Conservation (phyloP, 2,888 invertebrate species). For the Apodemia mormo region DNA sequence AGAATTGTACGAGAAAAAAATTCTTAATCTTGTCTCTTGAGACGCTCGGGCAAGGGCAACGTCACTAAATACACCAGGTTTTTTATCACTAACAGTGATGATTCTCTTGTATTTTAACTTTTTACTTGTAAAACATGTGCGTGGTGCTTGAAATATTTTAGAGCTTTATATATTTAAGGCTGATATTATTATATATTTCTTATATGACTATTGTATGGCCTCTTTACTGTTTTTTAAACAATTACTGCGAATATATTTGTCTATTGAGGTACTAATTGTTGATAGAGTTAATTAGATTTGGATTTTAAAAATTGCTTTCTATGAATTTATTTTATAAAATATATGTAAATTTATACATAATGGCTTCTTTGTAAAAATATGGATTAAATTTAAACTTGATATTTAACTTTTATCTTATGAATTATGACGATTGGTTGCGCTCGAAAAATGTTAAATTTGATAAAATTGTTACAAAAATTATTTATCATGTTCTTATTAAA, state of each 20-base stretch:
- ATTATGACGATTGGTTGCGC: too few relatives aligned
- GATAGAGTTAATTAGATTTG: too few relatives aligned
- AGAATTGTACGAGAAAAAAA: constrained; percentile 64
- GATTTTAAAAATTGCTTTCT: too few relatives aligned
- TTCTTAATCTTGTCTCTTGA: constrained; percentile 21
- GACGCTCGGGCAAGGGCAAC: not conserved
- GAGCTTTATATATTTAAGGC: not conserved
- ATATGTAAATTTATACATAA: too few relatives aligned
- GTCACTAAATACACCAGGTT: not conserved
- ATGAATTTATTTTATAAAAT: too few relatives aligned
- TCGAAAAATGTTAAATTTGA: not conserved
- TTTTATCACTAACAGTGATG: constrained; percentile 3
- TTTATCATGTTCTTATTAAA: not conserved
- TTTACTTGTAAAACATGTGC: not conserved
- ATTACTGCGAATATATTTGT: too few relatives aligned
- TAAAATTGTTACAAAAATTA: not conserved
- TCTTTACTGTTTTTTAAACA: too few relatives aligned
- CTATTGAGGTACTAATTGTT: too few relatives aligned
- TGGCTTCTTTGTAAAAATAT: too few relatives aligned
- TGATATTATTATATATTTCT: not conserved
- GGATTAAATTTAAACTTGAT: too few relatives aligned
- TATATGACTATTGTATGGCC: not conserved
- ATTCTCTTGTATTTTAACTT: not conserved
- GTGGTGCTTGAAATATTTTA: not conserved
- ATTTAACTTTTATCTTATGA: too few relatives aligned